Evolutionary conservation across 2,888 invertebrate genomes (phyloP).

Genomic region (Ophonus ardosiacus): DNA sequence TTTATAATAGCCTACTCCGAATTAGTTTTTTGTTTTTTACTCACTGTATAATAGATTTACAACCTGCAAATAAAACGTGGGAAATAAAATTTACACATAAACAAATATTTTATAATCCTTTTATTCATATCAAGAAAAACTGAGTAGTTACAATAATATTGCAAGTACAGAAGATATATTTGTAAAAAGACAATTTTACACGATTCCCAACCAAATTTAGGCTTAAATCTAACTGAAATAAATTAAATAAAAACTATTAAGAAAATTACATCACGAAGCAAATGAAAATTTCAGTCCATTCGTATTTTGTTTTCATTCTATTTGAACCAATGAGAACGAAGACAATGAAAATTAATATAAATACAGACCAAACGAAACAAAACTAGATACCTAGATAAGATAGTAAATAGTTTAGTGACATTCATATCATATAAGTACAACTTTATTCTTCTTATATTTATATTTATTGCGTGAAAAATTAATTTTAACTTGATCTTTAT

Average conservation of each 20-base stretch:
- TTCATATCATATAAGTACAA: conserved; percentile 16
- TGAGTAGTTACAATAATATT: conserved; percentile 43
- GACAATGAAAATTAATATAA: neutral
- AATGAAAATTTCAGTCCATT: conserved; percentile 30
- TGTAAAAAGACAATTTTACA: conserved; percentile 34
- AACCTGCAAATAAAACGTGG: too few relatives aligned
- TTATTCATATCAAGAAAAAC: conserved; percentile 54
- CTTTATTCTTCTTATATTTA: conserved; percentile 36
- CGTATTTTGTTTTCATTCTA: neutral
- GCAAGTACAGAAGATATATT: conserved; percentile 44
- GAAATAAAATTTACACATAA: too few relatives aligned
- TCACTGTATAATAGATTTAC: too few relatives aligned
- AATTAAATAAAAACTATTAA: conserved; percentile 27
- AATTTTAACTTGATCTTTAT: conserved; percentile 48
- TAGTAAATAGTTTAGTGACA: conserved; percentile 20
- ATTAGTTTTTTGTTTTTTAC: too few relatives aligned
- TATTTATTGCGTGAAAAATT: conserved; percentile 58
- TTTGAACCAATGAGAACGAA: conserved; percentile 3
- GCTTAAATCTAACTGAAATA: conserved; percentile 44
- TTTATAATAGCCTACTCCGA: too few relatives aligned
- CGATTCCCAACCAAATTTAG: conserved; percentile 17
- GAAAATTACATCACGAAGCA: conserved; percentile 16
- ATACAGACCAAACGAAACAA: conserved; percentile 1
- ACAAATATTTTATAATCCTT: conserved; percentile 2
- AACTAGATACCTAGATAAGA: conserved; percentile 5